Evolutionary conservation across 1,140 invertebrate species (phyloP), one percentile per base, ranked within the genome.

Genomic region (Phocides pigmalion): DNA sequence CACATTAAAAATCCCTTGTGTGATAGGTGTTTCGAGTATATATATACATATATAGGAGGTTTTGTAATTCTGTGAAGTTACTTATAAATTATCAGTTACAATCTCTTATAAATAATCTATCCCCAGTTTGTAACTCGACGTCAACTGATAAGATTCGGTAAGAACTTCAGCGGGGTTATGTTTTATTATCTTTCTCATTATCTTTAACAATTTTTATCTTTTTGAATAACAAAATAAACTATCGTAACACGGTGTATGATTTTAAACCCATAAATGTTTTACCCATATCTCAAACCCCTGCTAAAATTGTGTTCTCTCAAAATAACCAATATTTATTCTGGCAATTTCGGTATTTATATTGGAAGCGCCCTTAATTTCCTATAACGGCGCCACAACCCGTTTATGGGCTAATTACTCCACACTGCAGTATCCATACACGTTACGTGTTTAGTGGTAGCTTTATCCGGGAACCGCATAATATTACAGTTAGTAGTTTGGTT

Each of bases 381-480:
- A 61, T 49, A 49, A 61, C 44, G 58, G 35, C 58, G 49, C 58
- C 58, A 61, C 58, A 61, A 39, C 58, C 58, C 58, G 58, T 61
- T 51, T 61, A 61, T 61, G 46, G 58, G 32, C 58, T 61, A 61
- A 61, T 61, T 61, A 61, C 44, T 49, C 44, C 58, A 61, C 32
- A 61, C 44, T 49, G 58, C 58, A 49, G 44, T 49, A 25, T 61
- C 58, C 58, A 61, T 49, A 61, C 58, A 49, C 58, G 58, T 61
- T 61, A 61, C 46, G 58, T 61, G 58, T 61, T 61, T 61, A 61
- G 58, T 47, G 56, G 56, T 61, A 47, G 58, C 44, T 49, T 61
- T 61, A 61, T 61, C 58, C 58, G 44, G 42, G 54, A 49, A 61
- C 58, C 58, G 58, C 58, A 61, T 61, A 61, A 61, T 61, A 61